Percentiles rank a stretch among this genome's conserved stretches.
Evolutionary conservation across 2,888 invertebrate genomes (phyloP).

Genomic region (Lycaena phlaeas): DNA sequence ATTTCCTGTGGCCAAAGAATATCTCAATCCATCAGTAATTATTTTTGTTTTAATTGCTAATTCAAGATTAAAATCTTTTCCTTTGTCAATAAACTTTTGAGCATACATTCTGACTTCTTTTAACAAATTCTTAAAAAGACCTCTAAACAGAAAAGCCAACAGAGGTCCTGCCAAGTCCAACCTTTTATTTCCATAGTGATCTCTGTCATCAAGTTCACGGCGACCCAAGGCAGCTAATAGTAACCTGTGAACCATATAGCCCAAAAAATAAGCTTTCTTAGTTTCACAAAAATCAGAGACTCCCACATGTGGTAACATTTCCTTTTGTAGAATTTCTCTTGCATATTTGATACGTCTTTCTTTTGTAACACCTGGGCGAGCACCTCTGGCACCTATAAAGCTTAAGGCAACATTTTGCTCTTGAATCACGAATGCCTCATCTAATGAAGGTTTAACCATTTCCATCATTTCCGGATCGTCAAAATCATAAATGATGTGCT

Average conservation of each 20-base stretch:
- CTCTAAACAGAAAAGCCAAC: conserved; percentile 96
- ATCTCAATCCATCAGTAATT: conserved; percentile 97
- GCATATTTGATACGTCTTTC: conserved; percentile 99
- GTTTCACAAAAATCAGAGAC: conserved; percentile 99
- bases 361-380: conserved; percentile 97
- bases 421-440: conserved; percentile 99
- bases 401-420: conserved; percentile 99
- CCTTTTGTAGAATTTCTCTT: conserved; percentile 98
- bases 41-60: conserved; percentile 97
- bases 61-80: conserved; percentile 98
- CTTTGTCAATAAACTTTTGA: conserved; percentile 98
- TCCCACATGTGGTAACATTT: conserved; percentile 99
- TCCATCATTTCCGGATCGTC: conserved; percentile 99
- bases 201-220: conserved; percentile 98
- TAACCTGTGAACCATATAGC: conserved; percentile 99
- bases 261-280: conserved; percentile 98
- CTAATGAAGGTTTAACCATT: conserved; percentile 99
- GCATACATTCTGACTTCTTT: conserved; percentile 99
- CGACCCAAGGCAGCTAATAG: conserved; percentile 94
- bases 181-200: conserved; percentile 99
- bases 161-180: conserved; percentile 98
- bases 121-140: conserved; percentile 94
- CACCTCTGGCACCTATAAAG: conserved; percentile 98
- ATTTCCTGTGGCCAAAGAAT: conserved; percentile 99
- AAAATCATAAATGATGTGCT: conserved; percentile 99